phyloP scores from a whole-genome alignment of 2,113 vertebrate genomes.

The Butorides virescens region DNA sequence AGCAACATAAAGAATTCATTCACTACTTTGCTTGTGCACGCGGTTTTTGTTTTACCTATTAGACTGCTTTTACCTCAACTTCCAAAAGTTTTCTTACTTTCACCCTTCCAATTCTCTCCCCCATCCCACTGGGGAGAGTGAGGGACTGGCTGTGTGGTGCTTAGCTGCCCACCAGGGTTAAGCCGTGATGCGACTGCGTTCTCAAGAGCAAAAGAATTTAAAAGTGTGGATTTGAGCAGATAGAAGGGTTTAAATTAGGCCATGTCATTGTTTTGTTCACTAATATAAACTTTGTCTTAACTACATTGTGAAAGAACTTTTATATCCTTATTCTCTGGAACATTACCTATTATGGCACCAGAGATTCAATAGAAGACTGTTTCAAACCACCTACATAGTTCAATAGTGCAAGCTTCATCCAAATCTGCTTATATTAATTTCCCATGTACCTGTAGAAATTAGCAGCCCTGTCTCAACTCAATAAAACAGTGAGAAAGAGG shows the following conservation, averaged over 20 bases:
- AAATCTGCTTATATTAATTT: background rate
- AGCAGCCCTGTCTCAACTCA: background rate
- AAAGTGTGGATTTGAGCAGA: background rate
- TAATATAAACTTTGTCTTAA: fast-evolving
- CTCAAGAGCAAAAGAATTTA: background rate
- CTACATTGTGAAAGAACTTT: background rate
- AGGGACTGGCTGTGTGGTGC: background rate
- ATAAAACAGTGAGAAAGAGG: background rate
- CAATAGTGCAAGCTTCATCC: background rate
- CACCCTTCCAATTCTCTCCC: background rate
- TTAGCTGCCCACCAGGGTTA: background rate
- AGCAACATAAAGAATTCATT: no score
- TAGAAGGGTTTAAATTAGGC: background rate
- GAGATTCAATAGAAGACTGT: background rate
- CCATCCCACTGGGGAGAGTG: no score
- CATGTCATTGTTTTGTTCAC: background rate
- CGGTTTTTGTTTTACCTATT: background rate
- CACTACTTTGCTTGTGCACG: fast-evolving
- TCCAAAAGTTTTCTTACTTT: background rate
- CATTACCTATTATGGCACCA: background rate
- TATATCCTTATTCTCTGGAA: background rate
- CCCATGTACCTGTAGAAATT: background rate
- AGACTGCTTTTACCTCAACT: background rate
- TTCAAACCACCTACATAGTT: background rate
- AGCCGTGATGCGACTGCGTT: background rate